Evolutionary conservation across 1,140 invertebrate genomes (phyloP).

Genomic region (Venustaconcha ellipsiformis): DNA sequence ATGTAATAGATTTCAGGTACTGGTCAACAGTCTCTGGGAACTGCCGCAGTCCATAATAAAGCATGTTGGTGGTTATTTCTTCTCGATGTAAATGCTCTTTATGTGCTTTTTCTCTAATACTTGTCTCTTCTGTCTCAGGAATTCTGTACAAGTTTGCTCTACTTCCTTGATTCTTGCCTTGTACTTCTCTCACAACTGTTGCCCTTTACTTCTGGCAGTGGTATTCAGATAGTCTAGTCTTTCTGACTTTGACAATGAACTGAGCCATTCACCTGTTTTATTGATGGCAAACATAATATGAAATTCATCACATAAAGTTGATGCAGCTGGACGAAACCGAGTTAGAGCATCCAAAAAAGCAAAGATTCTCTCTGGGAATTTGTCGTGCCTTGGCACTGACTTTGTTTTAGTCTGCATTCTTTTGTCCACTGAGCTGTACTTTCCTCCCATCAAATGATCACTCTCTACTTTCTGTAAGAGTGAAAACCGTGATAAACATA

Average conservation of each 20-base stretch:
- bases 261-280: slow-evolving; percentile 21
- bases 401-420: slow-evolving; percentile 4
- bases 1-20: not conserved
- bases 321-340: slow-evolving; percentile 3
- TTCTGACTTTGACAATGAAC: not conserved
- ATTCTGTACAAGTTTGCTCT: not conserved
- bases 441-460: slow-evolving; percentile 4
- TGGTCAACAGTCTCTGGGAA: slow-evolving; percentile 6
- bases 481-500: slow-evolving; percentile 12
- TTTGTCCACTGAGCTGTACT: not conserved
- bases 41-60: slow-evolving; percentile 32
- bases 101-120: slow-evolving; percentile 14
- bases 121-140: slow-evolving; percentile 13
- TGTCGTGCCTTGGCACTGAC: slow-evolving; percentile 17
- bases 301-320: slow-evolving; percentile 7
- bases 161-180: slow-evolving; percentile 4
- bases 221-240: not conserved
- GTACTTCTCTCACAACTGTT: slow-evolving; percentile 6
- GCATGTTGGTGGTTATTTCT: slow-evolving; percentile 19
- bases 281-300: slow-evolving; percentile 30
- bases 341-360: slow-evolving; percentile 21
- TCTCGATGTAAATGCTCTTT: slow-evolving; percentile 4
- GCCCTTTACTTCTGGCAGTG: not conserved
- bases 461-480: not conserved
- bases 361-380: slow-evolving; percentile 29